phyloP scores from a whole-genome alignment of 2,888 invertebrate species.

The Strigamia transsilvanica region DNA sequence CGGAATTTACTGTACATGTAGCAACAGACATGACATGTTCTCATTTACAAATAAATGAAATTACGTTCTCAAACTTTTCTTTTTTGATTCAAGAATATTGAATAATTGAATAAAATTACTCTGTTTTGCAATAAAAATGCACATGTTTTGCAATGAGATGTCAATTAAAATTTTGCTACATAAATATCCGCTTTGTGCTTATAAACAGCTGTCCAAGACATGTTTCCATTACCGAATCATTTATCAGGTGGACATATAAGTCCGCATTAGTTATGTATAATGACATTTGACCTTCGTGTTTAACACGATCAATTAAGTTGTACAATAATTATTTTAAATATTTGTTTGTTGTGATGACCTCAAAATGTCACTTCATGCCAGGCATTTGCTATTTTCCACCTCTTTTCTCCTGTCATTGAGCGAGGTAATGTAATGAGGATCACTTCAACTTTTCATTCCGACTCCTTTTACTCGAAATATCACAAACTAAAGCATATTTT shows the following conservation, averaged over 20 bases:
- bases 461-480: too few relatives aligned
- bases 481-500: too few relatives aligned
- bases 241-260: slow-evolving; percentile 16
- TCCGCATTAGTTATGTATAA: background rate
- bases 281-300: slow-evolving; percentile 23
- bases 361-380: background rate
- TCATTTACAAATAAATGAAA: background rate
- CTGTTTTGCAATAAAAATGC: background rate
- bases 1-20: background rate
- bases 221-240: slow-evolving; percentile 3
- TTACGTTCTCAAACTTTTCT: background rate
- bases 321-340: background rate
- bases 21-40: background rate
- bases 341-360: background rate
- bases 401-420: too few relatives aligned
- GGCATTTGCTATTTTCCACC: background rate
- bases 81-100: too few relatives aligned
- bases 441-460: too few relatives aligned
- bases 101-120: background rate
- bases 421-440: too few relatives aligned
- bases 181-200: background rate
- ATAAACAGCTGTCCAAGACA: slow-evolving; percentile 17
- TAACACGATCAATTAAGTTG: slow-evolving; percentile 2
- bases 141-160: background rate
- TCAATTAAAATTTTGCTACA: background rate